Base-by-base conservation (phyloP, 1,140 invertebrate genomes). In the Antheraea mylitta region DNA sequence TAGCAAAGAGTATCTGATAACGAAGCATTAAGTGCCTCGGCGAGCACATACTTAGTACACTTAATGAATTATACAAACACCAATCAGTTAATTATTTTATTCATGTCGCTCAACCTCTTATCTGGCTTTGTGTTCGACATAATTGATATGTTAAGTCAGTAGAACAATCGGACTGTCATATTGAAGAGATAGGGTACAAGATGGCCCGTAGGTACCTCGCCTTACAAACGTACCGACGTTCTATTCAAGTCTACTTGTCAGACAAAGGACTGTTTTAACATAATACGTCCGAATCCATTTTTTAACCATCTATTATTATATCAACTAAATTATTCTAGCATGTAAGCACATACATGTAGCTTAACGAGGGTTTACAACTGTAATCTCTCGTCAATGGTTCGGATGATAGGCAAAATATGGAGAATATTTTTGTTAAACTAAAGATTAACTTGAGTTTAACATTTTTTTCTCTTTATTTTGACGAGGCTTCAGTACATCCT, bases 11-110 rank as follows among this genome's bases (percentile, higher is more conserved):
- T 80, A 85, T 86, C 85, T 78, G 84, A 87, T 89, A 90, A 80
- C 67, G 71, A 68, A 68, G 67, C 78, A 81, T 82, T 90, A 89
- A 91, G 87, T 89, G 86, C 85, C 82, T 79, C 69, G 69, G 75
- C 82, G 82, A 74, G 48, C 64, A 19, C 48, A n/a, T 22, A 30
- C 48, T 30, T 65, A 77, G 72, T 78, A 77, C 80, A 80, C 82
- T 83, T 88, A 85, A 90, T 90, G 86, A 89, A 90, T 90, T 90
- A 90, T 89, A 91, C 87, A 90, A 90, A 91, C 86, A 90, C 87
- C 86, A 88, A 88, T 90, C 89, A 84, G 87, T 89, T 91, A 91
- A 91, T 91, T 90, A 91, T 89, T 90, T 89, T 87, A 90, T 91
- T 86, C 87, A 89, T 80, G 89, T 91, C 87, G 83, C 81, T 89